Evolutionary conservation across 2,797 vertebrate genomes (phyloP), one percentile per base, ranked within the genome.

Genomic region (Carduelis carduelis): DNA sequence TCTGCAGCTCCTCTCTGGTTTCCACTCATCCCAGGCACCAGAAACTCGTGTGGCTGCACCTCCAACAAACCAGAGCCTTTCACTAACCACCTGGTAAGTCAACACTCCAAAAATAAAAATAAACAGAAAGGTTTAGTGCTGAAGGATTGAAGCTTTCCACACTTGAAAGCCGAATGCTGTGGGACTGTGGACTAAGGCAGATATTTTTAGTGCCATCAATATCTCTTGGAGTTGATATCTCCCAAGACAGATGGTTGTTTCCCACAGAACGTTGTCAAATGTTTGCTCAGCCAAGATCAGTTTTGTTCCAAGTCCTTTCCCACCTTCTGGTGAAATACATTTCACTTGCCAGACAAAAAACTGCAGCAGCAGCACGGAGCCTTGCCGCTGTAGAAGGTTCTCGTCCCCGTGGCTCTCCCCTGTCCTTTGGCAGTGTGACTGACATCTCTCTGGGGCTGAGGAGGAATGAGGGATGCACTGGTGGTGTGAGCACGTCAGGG

Each of bases 261-360:
- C 96, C 95, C 78, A 95, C 91, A 94, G 95, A 94, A 96, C 96
- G 44, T 95, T 97, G 97, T 96, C 97, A 97, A 97, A 97, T 96
- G 97, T 97, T 97, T 97, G 96, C 95, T 97, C 94, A 96, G 97
- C 96, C 97, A 97, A 97, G 93, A 97, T 96, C 84, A 95, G 60
- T 96, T 96, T 96, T 95, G 90, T 97, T 97, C 97, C 97, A 97
- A 97, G 83, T 97, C 90, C 90, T 93, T 97, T 96, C 96, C 95
- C 96, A 97, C 96, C 97, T 97, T 97, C 96, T 97, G 96, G 72
- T 96, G 93, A 93, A 95, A 96, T 90, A 37, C 71, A 86, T 90
- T 93, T 96, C 61, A 94, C 65, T 94, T 93, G 93, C 94, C 94
- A 97, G 92, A 96, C 94, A 88, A 97, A 96, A 97, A 96, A 96